phyloP scores from a whole-genome alignment of 2,888 invertebrate genomes.

The Drosophila formosana region DNA sequence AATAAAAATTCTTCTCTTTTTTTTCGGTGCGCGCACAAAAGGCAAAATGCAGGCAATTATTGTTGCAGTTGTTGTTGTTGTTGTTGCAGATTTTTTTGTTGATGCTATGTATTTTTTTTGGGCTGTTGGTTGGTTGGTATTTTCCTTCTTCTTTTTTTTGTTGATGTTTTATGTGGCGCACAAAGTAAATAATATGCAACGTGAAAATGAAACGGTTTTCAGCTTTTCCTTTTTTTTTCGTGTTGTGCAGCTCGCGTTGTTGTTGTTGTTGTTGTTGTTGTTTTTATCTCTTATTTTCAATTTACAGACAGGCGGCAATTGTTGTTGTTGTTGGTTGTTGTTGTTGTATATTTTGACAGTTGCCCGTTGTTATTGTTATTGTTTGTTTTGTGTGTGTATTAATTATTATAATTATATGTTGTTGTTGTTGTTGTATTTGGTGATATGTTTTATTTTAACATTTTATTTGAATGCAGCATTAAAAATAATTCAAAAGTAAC shows the following conservation, averaged over 20 bases:
- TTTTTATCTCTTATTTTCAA: constrained; percentile 51
- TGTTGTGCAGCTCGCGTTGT: constrained; percentile 28
- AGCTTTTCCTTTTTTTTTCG: constrained; percentile 34
- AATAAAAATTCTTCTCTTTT: constrained; percentile 45
- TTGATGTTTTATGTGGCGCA: constrained; percentile 56
- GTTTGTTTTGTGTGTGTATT: constrained; percentile 38
- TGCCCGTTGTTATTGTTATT: constrained; percentile 52
- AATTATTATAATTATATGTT: constrained; percentile 57
- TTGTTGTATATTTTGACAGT: constrained; percentile 63
- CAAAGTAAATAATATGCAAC: constrained; percentile 73
- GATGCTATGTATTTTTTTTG: constrained; percentile 52
- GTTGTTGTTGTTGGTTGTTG: constrained; percentile 16
- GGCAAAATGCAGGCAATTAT: constrained; percentile 73
- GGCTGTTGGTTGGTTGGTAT: constrained; percentile 59
- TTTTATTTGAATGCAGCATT: constrained; percentile 54
- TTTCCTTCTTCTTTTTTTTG: constrained; percentile 45
- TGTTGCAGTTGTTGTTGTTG: constrained; percentile 47
- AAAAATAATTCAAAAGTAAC: constrained; percentile 81
- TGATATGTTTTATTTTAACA: constrained; percentile 73
- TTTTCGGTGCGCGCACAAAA: constrained; percentile 67
- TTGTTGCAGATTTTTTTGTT: constrained; percentile 48
- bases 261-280: constrained; percentile 37
- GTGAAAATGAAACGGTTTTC: constrained; percentile 65
- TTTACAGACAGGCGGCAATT: constrained; percentile 67
- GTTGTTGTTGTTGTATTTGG: constrained; percentile 61